phyloP scores from a whole-genome alignment of 2,797 vertebrate genomes.

The Artibeus lituratus region DNA sequence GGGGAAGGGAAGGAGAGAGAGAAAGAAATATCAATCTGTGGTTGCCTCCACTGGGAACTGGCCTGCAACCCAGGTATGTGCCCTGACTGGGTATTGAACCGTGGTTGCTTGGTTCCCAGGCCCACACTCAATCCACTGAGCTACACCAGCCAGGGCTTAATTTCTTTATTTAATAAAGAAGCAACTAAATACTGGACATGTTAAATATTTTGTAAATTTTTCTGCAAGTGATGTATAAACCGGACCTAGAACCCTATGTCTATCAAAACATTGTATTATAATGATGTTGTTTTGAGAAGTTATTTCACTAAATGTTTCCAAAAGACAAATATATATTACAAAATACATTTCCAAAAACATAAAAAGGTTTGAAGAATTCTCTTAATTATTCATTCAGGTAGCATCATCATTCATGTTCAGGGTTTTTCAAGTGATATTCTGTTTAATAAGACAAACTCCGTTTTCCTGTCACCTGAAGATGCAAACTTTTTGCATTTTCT shows the following conservation, averaged over 20 bases:
- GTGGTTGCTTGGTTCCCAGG: too few species aligned
- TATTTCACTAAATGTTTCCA: background rate
- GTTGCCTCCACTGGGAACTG: too few species aligned
- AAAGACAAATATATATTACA: background rate
- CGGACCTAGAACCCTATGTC: background rate
- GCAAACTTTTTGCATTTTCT: background rate
- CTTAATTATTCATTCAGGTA: background rate
- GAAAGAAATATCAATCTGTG: too few species aligned
- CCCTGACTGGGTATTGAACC: too few species aligned
- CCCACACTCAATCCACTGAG: too few species aligned
- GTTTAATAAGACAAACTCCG: background rate
- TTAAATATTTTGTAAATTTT: background rate
- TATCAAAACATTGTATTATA: background rate
- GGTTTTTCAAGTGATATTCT: background rate
- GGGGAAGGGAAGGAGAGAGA: too few species aligned
- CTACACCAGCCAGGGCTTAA: too few species aligned
- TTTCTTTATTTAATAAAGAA: background rate
- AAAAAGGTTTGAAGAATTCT: background rate
- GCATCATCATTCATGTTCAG: background rate
- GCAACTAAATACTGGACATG: background rate
- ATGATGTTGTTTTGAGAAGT: background rate
- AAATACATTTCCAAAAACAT: background rate
- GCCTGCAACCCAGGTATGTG: too few species aligned
- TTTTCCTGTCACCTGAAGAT: background rate
- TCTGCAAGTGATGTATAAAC: background rate